Conservation (phyloP, 1,140 invertebrate genomes). For the Potamilus streckersoni region DNA sequence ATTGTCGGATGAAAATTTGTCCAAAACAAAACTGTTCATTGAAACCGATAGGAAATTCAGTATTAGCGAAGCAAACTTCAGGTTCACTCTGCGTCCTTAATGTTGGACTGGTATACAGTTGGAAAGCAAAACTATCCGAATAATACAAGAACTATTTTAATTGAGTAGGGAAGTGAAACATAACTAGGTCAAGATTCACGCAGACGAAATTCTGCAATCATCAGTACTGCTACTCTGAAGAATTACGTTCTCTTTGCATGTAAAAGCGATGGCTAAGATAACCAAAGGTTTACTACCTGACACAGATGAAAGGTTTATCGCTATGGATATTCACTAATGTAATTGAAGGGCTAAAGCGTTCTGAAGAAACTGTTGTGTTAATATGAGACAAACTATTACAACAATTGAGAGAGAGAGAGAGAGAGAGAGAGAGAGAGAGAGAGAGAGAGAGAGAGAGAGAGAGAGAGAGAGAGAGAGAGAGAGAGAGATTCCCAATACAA, state of each 20-base stretch:
- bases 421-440: too few relatives aligned
- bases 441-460: too few relatives aligned
- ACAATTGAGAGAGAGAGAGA: background rate
- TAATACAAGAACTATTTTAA: background rate
- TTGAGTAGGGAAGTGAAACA: constrained; percentile 34
- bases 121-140: too few relatives aligned
- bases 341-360: background rate
- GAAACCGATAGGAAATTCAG: too few relatives aligned
- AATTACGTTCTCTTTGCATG: constrained; percentile 26
- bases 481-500: too few relatives aligned
- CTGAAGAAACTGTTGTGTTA: background rate
- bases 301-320: constrained; percentile 22
- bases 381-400: constrained; percentile 8
- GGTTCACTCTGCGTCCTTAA: too few relatives aligned
- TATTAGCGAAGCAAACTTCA: too few relatives aligned
- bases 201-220: constrained; percentile 30
- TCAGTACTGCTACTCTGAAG: constrained; percentile 23
- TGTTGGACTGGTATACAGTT: too few relatives aligned
- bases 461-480: too few relatives aligned
- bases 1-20: too few relatives aligned
- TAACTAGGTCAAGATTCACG: constrained; percentile 31
- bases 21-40: too few relatives aligned
- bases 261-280: constrained; percentile 21
- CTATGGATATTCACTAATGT: constrained; percentile 6
- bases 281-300: constrained; percentile 18